Conservation (phyloP, 1,140 invertebrate genomes). For the Subanguina moxae region DNA sequence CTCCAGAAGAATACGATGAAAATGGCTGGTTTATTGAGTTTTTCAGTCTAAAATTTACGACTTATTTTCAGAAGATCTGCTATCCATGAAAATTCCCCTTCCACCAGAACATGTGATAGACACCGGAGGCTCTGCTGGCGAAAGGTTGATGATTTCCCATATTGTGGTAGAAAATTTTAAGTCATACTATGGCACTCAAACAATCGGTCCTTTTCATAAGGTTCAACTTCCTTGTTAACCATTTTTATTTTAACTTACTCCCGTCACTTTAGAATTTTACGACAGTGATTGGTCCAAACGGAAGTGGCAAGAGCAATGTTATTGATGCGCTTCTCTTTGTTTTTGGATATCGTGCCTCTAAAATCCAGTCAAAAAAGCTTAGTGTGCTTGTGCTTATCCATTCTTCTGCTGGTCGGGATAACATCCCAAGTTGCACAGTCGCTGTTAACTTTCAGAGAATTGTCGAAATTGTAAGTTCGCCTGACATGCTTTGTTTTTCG, state of each 20-base stretch:
- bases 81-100: slow-evolving; percentile 33
- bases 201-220: slow-evolving; percentile 54
- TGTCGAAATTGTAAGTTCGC: slow-evolving; percentile 63
- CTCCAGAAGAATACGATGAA: too few species aligned
- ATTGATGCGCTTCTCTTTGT: too few species aligned
- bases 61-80: slow-evolving; percentile 31
- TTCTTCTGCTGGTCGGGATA: slow-evolving; percentile 77
- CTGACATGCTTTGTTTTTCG: not conserved
- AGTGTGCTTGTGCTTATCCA: slow-evolving; percentile 88
- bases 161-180: slow-evolving; percentile 94
- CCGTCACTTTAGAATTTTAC: too few species aligned
- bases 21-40: too few species aligned
- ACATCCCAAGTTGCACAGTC: slow-evolving; percentile 78
- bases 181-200: slow-evolving; percentile 76
- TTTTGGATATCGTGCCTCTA: too few species aligned
- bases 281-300: too few species aligned
- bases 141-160: slow-evolving; percentile 79
- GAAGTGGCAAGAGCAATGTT: too few species aligned
- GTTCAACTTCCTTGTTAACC: slow-evolving; percentile 74
- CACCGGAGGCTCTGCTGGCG: slow-evolving; percentile 27
- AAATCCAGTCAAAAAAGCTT: slow-evolving; percentile 92
- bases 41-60: too few species aligned
- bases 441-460: slow-evolving; percentile 85
- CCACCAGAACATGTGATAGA: slow-evolving; percentile 12
- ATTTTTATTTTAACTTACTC: too few species aligned